These are phyloP conservation scores for Merluccius polli DNA, from an alignment of 2,797 vertebrate genomes.

Conservation along the genomic window DNA sequence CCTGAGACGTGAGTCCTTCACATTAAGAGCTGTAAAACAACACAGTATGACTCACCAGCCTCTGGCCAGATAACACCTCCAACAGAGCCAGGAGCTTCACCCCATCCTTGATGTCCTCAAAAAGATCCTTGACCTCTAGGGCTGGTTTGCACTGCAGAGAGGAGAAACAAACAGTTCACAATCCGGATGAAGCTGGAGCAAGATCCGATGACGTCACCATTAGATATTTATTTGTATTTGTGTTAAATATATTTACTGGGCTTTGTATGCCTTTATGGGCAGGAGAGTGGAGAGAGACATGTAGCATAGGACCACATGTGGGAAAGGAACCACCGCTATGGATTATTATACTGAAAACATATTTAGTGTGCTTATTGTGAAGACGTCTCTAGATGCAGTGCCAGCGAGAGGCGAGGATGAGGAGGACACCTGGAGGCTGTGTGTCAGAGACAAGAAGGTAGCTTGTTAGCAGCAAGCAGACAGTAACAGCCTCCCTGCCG, in stretches of 20 bases:
- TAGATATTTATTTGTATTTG: neutral
- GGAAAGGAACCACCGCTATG: no score
- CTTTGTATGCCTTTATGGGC: neutral
- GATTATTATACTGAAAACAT: neutral
- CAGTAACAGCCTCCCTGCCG: conserved; percentile 60
- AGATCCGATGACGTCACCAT: neutral
- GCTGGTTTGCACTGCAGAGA: conserved; percentile 83
- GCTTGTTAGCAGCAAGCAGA: conserved; percentile 61
- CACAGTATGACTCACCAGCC: conserved; percentile 79
- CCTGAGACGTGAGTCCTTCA: neutral
- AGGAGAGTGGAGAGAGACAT: neutral
- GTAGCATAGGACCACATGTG: no score
- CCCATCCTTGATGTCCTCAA: conserved; percentile 99
- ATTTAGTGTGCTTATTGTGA: no score
- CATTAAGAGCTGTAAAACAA: no score
- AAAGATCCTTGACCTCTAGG: conserved; percentile 88
- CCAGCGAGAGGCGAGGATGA: conserved; percentile 14
- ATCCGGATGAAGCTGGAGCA: neutral
- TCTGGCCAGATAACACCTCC: conserved; percentile 95
- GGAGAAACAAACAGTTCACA: conserved; percentile 20
- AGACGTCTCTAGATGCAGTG: neutral
- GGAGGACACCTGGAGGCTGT: conserved; percentile 38
- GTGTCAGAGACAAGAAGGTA: conserved; percentile 49
- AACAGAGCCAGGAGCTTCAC: conserved; percentile 89
- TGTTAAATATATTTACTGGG: neutral